These are phyloP conservation scores for Oryzias celebensis DNA, from an alignment of 2,113 vertebrate genomes.

Conservation along the genomic window DNA sequence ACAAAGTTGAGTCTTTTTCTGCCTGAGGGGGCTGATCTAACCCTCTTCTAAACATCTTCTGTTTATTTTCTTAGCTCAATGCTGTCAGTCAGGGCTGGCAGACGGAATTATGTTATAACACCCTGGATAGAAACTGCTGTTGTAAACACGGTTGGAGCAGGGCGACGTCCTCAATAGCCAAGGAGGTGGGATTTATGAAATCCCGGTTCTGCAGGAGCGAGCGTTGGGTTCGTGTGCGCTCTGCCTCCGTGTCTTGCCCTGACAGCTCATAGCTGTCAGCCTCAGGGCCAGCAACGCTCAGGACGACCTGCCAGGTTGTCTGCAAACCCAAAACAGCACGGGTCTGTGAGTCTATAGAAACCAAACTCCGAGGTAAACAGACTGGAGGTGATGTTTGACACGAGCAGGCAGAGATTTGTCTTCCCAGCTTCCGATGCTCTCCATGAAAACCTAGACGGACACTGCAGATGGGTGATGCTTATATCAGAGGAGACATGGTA, in stretches of 20 bases:
- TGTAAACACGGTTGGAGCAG: constrained; percentile 31
- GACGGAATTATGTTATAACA: constrained; percentile 24
- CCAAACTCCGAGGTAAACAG: constrained; percentile 65
- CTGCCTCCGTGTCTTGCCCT: constrained; percentile 43
- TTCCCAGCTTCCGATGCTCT: constrained; percentile 36
- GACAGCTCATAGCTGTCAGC: constrained; percentile 69
- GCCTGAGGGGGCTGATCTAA: constrained; percentile 42
- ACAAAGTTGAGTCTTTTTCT: constrained; percentile 7
- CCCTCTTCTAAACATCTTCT: constrained; percentile 47
- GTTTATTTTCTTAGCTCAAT: constrained; percentile 63
- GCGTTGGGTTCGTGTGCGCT: constrained; percentile 22
- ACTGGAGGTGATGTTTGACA: constrained; percentile 67
- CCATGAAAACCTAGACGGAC: constrained; percentile 11
- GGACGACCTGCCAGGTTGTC: constrained; percentile 54
- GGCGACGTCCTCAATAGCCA: constrained; percentile 53
- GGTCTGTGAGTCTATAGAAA: constrained; percentile 60
- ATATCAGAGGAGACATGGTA: constrained; percentile 51
- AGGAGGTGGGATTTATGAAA: constrained; percentile 53
- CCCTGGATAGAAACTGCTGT: constrained; percentile 42
- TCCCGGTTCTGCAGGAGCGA: constrained; percentile 27
- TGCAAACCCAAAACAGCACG: constrained; percentile 56
- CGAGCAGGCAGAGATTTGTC: constrained; percentile 42
- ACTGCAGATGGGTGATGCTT: constrained; percentile 38
- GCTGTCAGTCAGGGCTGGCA: constrained; percentile 42
- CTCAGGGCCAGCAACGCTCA: constrained; percentile 35